Evolutionary conservation across 1,140 invertebrate genomes (phyloP).

Genomic region (Meteorus sp.): DNA sequence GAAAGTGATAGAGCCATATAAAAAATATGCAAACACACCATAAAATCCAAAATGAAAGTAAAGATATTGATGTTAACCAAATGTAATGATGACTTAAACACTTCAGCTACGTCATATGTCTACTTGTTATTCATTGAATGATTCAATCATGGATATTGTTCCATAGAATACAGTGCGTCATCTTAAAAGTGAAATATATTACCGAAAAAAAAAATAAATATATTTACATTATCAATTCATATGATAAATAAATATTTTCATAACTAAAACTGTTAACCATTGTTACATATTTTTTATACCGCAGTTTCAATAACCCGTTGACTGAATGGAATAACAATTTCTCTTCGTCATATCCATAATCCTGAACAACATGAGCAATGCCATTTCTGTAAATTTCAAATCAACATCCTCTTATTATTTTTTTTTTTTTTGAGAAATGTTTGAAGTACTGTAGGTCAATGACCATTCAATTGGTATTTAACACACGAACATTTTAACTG

Average conservation of each 20-base stretch:
- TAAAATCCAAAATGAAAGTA: not conserved
- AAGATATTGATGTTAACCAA: not conserved
- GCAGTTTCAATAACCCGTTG: too few relatives aligned
- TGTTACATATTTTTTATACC: too few relatives aligned
- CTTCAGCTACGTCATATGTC: slow-evolving; percentile 1
- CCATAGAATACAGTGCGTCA: not conserved
- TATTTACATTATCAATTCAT: too few relatives aligned
- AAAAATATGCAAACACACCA: too few relatives aligned
- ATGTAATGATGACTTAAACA: not conserved
- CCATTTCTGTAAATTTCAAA: too few relatives aligned
- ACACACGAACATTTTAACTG: not conserved
- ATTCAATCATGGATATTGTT: slow-evolving; percentile 4
- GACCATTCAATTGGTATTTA: slow-evolving; percentile 8
- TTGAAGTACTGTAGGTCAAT: not conserved
- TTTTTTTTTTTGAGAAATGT: not conserved
- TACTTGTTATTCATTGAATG: slow-evolving; percentile 10
- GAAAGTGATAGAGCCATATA: too few relatives aligned
- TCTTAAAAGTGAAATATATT: not conserved
- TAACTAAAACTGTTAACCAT: too few relatives aligned
- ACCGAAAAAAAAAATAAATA: not conserved
- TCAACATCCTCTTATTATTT: too few relatives aligned
- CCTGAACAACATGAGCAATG: too few relatives aligned
- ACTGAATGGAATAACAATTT: too few relatives aligned
- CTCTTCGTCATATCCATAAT: too few relatives aligned
- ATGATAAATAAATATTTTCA: too few relatives aligned